Percentiles rank a stretch among this genome's conserved stretches.
Conservation (phyloP, 2,888 invertebrate species). For the Thumatha senex region DNA sequence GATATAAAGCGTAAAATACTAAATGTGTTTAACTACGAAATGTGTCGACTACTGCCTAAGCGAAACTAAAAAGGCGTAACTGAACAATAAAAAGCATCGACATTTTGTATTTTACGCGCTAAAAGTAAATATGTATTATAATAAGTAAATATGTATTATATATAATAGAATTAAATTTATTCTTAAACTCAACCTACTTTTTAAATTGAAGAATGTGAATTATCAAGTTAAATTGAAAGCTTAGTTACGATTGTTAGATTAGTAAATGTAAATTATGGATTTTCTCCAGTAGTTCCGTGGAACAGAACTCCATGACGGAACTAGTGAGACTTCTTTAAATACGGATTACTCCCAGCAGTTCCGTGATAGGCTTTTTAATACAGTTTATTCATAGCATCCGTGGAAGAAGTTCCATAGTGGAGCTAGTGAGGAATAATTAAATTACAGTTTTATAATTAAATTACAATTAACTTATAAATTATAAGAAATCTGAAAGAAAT, state of each 20-base stretch:
- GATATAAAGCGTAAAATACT: constrained; percentile 60
- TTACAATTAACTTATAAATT: not conserved
- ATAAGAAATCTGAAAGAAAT: not conserved
- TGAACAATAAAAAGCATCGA: constrained; percentile 53
- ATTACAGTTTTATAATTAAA: no score
- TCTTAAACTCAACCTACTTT: constrained; percentile 25
- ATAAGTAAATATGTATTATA: constrained; percentile 24
- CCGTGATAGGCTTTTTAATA: no score
- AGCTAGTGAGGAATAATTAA: no score
- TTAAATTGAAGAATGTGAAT: not conserved
- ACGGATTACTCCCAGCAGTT: no score
- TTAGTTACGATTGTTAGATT: no score
- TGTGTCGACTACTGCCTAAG: constrained; percentile 46
- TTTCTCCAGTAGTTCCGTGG: not conserved
- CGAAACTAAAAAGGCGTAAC: constrained; percentile 56
- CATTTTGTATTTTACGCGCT: constrained; percentile 68
- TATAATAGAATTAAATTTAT: constrained; percentile 15
- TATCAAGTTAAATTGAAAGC: not conserved
- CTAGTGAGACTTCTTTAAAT: no score
- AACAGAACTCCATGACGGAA: no score
- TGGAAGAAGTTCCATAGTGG: no score
- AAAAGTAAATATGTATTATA: constrained; percentile 29
- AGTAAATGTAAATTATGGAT: no score
- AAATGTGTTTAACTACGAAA: constrained; percentile 43
- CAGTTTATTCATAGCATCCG: no score